Evolutionary conservation across 2,797 vertebrate species (phyloP).

Genomic region (Coendou prehensilis): DNA sequence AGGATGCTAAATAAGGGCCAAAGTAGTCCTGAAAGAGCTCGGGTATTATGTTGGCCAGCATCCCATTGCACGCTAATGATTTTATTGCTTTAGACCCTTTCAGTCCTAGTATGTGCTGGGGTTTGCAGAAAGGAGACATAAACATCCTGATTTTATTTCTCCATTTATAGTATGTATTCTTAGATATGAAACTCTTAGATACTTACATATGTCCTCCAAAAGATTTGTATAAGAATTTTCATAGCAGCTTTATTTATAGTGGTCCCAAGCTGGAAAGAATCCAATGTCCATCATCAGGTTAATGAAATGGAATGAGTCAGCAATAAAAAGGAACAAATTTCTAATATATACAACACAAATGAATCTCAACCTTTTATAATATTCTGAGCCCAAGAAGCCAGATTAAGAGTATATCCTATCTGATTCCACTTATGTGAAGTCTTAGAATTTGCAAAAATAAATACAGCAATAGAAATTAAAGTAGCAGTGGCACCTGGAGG

Average conservation of each 20-base stretch:
- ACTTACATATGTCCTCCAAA: not conserved
- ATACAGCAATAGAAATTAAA: not conserved
- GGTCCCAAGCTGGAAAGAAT: not conserved
- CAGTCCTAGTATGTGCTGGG: not conserved
- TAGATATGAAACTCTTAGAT: not conserved
- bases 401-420: not conserved
- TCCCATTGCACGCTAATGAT: no score
- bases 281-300: not conserved
- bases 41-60: not conserved
- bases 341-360: not conserved
- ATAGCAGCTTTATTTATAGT: not conserved
- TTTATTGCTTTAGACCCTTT: not conserved
- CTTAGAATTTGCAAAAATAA: not conserved
- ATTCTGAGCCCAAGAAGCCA: not conserved
- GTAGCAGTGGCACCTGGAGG: not conserved
- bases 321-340: not conserved
- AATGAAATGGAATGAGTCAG: not conserved
- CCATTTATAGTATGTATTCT: not conserved
- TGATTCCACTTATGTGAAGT: not conserved
- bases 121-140: not conserved
- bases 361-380: not conserved
- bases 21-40: not conserved
- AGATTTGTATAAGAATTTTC: constrained; percentile 16
- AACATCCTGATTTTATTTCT: constrained; percentile 48
- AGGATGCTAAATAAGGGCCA: not conserved